phyloP scores from a whole-genome alignment of 1,140 invertebrate species.

The Drosophila lowei region DNA sequence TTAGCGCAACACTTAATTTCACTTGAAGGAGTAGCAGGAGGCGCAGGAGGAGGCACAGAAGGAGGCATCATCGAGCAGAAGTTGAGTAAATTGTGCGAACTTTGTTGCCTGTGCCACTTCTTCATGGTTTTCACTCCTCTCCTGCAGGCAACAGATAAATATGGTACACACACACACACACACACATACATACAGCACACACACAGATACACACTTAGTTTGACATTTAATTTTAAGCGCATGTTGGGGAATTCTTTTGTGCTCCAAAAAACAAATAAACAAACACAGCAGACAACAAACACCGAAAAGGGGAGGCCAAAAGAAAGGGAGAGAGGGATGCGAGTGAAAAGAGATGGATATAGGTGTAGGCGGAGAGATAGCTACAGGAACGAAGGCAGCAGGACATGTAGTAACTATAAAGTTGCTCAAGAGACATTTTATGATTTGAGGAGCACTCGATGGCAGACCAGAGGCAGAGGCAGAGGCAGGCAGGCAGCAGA shows the following conservation, averaged over 20 bases:
- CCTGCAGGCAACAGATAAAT: constrained; percentile 64
- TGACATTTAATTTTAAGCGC: constrained; percentile 82
- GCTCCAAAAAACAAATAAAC: constrained; percentile 78
- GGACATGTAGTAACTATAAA: constrained; percentile 72
- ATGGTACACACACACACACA: constrained; percentile 58
- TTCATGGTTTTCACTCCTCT: constrained; percentile 34
- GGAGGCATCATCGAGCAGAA: constrained; percentile 37
- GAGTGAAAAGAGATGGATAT: not conserved
- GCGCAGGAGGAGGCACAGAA: constrained; percentile 32
- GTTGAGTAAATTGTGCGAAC: constrained; percentile 80
- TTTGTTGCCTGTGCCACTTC: constrained; percentile 55
- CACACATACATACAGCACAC: not conserved
- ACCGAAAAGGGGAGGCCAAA: constrained; percentile 18
- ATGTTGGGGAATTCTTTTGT: constrained; percentile 82
- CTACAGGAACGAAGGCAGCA: no score
- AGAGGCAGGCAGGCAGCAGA: constrained; percentile 37
- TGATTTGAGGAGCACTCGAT: constrained; percentile 80
- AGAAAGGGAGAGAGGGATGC: not conserved
- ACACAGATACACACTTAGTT: constrained; percentile 40
- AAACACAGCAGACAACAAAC: constrained; percentile 68
- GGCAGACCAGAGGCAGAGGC: constrained; percentile 19
- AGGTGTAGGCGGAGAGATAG: not conserved
- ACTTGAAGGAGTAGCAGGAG: constrained; percentile 54
- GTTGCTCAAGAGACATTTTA: constrained; percentile 79
- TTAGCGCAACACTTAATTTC: constrained; percentile 81